phyloP scores from a whole-genome alignment of 2,888 invertebrate species.

The Lasioglossum zephyrum region DNA sequence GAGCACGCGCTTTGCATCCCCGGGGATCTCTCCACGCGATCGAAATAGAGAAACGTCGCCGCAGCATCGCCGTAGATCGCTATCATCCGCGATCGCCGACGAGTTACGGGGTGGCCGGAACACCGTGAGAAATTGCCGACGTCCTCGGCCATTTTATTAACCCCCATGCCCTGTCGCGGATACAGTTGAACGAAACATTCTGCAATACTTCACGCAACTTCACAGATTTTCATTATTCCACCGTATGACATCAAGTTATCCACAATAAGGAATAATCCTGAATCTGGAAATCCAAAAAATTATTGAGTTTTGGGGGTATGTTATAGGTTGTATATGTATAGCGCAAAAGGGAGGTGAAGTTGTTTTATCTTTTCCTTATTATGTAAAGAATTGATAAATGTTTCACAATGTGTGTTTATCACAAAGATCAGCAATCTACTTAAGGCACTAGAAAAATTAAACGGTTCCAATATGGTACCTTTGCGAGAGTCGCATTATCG shows the following conservation, averaged over 20 bases:
- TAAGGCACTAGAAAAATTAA: too few species aligned
- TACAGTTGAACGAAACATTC: neutral
- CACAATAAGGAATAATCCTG: too few species aligned
- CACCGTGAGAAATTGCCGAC: neutral
- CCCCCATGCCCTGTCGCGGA: neutral
- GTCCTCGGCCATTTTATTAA: neutral
- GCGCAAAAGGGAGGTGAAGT: too few species aligned
- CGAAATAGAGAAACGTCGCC: constrained; percentile 43
- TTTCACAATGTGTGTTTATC: too few species aligned
- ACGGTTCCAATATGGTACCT: neutral
- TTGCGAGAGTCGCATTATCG: neutral
- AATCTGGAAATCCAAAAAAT: neutral
- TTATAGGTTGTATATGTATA: too few species aligned
- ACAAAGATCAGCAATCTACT: too few species aligned
- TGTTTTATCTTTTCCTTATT: too few species aligned
- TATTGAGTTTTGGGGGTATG: neutral
- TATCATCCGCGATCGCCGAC: constrained; percentile 17
- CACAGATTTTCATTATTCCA: neutral
- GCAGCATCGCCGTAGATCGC: constrained; percentile 16
- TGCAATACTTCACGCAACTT: neutral
- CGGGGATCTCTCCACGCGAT: constrained; percentile 39
- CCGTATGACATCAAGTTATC: too few species aligned
- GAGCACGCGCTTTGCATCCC: constrained; percentile 52
- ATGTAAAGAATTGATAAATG: too few species aligned
- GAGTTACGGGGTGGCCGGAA: constrained; percentile 1